Conservation (phyloP, 2,888 invertebrate species). For the Aelia acuminata region DNA sequence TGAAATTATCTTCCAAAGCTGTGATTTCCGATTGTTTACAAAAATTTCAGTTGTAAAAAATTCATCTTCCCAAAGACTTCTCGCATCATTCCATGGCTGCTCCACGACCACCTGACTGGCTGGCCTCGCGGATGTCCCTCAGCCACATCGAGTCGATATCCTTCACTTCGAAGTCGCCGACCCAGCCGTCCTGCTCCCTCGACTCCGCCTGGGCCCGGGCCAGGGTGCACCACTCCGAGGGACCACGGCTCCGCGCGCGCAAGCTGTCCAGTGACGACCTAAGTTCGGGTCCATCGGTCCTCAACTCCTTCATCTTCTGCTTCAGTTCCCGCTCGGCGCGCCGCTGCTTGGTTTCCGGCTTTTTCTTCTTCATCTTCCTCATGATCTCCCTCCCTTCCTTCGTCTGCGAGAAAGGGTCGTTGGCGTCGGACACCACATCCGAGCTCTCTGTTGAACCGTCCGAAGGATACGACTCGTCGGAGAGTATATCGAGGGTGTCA, state of each 20-base stretch:
- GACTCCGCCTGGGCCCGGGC: not conserved
- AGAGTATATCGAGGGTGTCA: not conserved
- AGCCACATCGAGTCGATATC: not conserved
- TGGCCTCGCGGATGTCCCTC: not conserved
- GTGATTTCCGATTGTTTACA: not conserved
- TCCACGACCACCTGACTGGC: not conserved
- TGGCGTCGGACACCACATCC: not conserved
- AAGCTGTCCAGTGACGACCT: not conserved
- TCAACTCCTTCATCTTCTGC: not conserved
- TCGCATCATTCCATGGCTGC: not conserved
- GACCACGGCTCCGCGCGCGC: too few relatives aligned
- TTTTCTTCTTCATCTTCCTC: constrained; percentile 51
- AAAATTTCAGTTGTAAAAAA: not conserved
- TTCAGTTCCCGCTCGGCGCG: not conserved
- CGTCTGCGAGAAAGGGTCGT: constrained; percentile 13
- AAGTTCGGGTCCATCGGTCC: not conserved
- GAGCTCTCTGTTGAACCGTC: not conserved
- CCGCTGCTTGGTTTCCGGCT: not conserved
- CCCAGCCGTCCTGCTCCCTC: not conserved
- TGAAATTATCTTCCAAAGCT: not conserved
- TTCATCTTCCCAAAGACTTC: not conserved
- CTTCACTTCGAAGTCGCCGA: not conserved
- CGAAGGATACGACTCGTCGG: not conserved
- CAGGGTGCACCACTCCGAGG: not conserved
- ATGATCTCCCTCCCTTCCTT: not conserved